These are phyloP conservation scores for Acanthis flammea DNA, from an alignment of 2,797 vertebrate species.

Conservation along the genomic window DNA sequence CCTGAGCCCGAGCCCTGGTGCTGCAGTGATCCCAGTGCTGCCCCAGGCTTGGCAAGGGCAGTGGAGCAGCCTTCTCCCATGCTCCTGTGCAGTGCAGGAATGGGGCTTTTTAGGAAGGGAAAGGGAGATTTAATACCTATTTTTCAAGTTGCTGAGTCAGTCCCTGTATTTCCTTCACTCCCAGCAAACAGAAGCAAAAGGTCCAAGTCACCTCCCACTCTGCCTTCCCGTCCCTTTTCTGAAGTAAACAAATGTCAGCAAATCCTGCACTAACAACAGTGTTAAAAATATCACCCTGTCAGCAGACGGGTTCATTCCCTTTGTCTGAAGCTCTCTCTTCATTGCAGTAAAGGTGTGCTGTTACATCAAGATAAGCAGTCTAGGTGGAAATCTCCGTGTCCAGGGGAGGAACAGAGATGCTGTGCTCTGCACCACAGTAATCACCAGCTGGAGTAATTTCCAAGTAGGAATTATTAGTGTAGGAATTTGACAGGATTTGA, in stretches of 20 bases:
- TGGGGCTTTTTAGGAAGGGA: background rate
- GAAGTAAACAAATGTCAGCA: conserved; percentile 49
- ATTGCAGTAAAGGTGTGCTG: background rate
- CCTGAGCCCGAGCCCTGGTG: background rate
- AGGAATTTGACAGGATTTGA: background rate
- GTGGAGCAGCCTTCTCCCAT: background rate
- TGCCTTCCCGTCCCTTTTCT: background rate
- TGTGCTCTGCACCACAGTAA: background rate
- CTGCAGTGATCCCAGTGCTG: rapidly evolving
- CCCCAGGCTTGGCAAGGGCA: background rate
- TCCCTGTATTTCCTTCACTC: background rate
- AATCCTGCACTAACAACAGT: background rate
- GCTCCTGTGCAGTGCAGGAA: background rate
- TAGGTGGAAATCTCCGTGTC: background rate
- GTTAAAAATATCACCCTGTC: conserved; percentile 32
- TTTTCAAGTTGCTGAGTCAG: conserved; percentile 26
- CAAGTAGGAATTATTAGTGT: background rate
- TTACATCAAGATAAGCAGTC: background rate
- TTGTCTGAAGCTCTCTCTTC: background rate
- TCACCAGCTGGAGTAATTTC: background rate
- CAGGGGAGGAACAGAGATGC: rapidly evolving
- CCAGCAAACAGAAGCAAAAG: background rate
- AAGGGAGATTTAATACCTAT: background rate
- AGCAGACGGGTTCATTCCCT: background rate
- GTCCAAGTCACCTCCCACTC: background rate